Evolutionary conservation across 2,113 vertebrate genomes (phyloP).

Genomic region (Larimichthys polyactis): DNA sequence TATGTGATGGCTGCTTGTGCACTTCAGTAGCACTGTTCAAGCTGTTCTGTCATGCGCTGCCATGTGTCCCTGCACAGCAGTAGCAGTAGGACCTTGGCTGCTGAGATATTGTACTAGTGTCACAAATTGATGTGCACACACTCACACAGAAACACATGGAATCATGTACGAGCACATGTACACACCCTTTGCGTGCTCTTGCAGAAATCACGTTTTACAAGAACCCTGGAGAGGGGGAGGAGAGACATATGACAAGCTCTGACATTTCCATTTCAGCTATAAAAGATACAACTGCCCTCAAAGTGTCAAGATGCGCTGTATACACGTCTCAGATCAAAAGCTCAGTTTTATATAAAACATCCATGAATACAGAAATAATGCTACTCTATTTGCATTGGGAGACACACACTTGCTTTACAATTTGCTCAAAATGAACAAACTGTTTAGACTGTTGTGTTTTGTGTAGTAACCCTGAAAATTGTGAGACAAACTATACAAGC

Average conservation of each 20-base stretch:
- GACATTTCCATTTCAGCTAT: conserved; percentile 75
- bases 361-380: conserved; percentile 43
- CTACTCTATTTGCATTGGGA: conserved; percentile 30
- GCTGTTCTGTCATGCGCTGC: conserved; percentile 68
- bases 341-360: conserved; percentile 60
- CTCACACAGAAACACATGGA: conserved; percentile 5
- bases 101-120: conserved; percentile 49
- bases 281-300: conserved; percentile 73
- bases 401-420: conserved; percentile 12
- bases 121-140: conserved; percentile 10
- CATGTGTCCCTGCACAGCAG: conserved; percentile 73
- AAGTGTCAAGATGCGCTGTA: conserved; percentile 69
- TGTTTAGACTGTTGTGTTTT: conserved; percentile 31
- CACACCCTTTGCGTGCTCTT: conserved; percentile 42
- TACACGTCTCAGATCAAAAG: conserved; percentile 59
- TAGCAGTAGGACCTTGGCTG: conserved; percentile 60
- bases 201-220: conserved; percentile 77
- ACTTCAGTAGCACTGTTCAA: conserved; percentile 59
- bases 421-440: conserved; percentile 21
- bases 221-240: conserved; percentile 64
- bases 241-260: conserved; percentile 70
- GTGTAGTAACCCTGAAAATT: neutral
- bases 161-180: neutral
- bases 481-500: neutral
- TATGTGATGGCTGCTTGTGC: conserved; percentile 49